Base-by-base conservation (phyloP, 2,888 invertebrate genomes). In the Tenthredo amoena region DNA sequence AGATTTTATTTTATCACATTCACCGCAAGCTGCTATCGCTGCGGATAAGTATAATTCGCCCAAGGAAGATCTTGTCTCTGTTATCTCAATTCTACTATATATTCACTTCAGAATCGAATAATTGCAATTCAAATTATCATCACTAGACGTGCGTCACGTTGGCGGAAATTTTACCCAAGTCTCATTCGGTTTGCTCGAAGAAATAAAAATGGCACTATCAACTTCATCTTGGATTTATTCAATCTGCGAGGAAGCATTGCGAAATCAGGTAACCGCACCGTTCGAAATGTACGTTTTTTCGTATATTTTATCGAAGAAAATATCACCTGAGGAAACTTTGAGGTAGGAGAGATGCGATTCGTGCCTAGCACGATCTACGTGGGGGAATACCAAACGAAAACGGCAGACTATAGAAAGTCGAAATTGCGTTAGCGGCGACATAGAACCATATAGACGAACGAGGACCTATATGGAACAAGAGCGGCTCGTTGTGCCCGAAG, bases 361-460 rank as follows among this genome's bases (percentile, higher is more conserved):
- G 43, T 74, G 37, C 21, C 43, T 74, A 74, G n/a, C 43, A 47
- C 26, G 43, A 68, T 83, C 37, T 12, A 71, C 18, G 43, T 68
- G 26, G 68, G 83, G 18, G 34, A 68, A 83, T 83, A 47, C 47
- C 47, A 47, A 71, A 83, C 71, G 55, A 83, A 83, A 83, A 83
- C 31, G 47, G 68, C 12, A 83, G 26, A 83, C 58, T 62, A 81
- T 81, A 58, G 74, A 85, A 88, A 87, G 88, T 88, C 88, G 87
- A 90, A 91, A 91, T 91, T 91, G 89, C 91, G 90, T 91, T 91
- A 91, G 88, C 86, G 87, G 47, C 65, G 85, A 86, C 86, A 87
- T 72, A 84, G 50, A 76, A 82, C 47, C 31, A 62, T 81, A 83
- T 76, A 83, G 84, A 68, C 77, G 85, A 65, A 65, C 68, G 62